A percentile compares a stretch with the other conserved stretches of the same genome.
These are phyloP conservation scores for Periparus ater DNA, from an alignment of 2,797 vertebrate species.

Conservation along the genomic window DNA sequence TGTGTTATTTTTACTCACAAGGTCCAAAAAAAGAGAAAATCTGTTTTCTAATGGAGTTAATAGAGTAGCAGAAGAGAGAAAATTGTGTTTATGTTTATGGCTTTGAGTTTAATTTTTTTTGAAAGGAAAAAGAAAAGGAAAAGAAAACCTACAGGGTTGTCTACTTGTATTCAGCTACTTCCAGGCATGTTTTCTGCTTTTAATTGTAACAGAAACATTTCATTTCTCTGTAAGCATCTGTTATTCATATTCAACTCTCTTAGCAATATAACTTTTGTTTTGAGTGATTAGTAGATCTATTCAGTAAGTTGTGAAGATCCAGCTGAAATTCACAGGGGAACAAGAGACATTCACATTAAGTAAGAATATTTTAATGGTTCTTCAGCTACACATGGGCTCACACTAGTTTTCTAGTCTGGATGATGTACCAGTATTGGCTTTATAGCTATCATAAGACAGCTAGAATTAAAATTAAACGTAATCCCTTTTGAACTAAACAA, in stretches of 20 bases:
- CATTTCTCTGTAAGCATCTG: neutral
- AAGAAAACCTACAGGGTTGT: neutral
- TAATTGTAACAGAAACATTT: neutral
- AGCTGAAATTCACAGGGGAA: neutral
- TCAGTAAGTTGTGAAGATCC: neutral
- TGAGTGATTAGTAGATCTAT: neutral
- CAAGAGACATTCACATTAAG: neutral
- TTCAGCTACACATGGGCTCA: neutral
- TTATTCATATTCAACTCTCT: neutral
- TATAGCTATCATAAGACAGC: neutral
- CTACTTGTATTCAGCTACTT: neutral
- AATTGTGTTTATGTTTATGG: neutral
- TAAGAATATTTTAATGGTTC: constrained; percentile 17
- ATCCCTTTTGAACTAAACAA: neutral
- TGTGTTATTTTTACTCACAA: neutral
- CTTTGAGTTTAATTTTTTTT: neutral
- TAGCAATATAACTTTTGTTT: neutral
- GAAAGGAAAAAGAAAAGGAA: neutral
- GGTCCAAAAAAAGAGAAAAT: neutral
- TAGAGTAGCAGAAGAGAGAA: neutral
- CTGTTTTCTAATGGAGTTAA: neutral
- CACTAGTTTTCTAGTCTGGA: neutral
- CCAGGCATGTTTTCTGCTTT: neutral
- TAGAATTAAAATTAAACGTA: neutral
- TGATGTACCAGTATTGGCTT: neutral